Evolutionary conservation across 64 coral and sea anemone genomes (phyloP).

Genomic region (Pachyseris speciosa): DNA sequence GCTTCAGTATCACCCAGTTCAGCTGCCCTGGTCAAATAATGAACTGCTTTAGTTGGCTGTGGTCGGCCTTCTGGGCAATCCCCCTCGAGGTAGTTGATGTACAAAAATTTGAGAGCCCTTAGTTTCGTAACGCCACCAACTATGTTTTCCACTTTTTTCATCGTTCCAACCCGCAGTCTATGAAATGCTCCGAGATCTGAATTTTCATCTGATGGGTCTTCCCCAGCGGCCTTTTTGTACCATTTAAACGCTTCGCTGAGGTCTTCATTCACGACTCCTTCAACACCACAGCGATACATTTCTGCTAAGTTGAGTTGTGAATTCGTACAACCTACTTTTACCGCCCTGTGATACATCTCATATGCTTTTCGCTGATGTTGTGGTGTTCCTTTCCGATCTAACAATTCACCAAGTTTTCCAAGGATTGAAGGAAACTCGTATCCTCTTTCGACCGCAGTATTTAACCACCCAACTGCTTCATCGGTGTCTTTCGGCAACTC

Average conservation of each 20-base stretch:
- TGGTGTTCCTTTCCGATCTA: slow-evolving; percentile 22
- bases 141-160: neutral
- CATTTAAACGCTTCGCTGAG: slow-evolving; percentile 76
- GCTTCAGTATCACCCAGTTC: slow-evolving; percentile 55
- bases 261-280: slow-evolving; percentile 78
- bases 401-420: slow-evolving; percentile 27
- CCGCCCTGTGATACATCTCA: slow-evolving; percentile 66
- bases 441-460: slow-evolving; percentile 34
- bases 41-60: slow-evolving; percentile 73
- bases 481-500: slow-evolving; percentile 55
- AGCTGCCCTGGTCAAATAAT: slow-evolving; percentile 84
- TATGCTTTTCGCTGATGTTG: slow-evolving; percentile 57
- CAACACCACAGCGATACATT: slow-evolving; percentile 74
- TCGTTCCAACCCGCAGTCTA: neutral
- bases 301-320: slow-evolving; percentile 75
- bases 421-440: neutral
- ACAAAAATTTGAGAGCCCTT: slow-evolving; percentile 9
- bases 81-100: slow-evolving; percentile 56
- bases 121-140: neutral
- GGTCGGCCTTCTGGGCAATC: slow-evolving; percentile 90
- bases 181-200: neutral
- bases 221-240: slow-evolving; percentile 84
- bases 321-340: neutral
- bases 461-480: slow-evolving; percentile 77
- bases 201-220: neutral